Base-by-base conservation (phyloP, 1,140 invertebrate species). In the Drosophila ambigua region DNA sequence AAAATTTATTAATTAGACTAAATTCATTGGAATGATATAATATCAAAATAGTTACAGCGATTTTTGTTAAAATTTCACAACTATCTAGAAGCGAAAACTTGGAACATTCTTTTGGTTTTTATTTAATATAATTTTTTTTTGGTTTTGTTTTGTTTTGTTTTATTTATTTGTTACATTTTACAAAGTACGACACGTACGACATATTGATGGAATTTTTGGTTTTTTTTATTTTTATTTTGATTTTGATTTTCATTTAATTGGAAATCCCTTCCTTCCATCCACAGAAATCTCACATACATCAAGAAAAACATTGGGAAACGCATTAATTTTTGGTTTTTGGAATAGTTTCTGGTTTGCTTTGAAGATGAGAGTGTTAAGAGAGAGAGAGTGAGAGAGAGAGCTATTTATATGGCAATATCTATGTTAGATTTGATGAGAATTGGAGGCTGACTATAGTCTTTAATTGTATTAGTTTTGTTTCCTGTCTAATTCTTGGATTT, bases 11-110 rank as follows among this genome's bases (percentile, higher is more conserved):
- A 88, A 88, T 88, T 88, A 88, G 83, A 71, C 83, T 88, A 88
- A 88, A 88, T 88, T 88, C 83, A 88, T 88, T 88, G 83, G 83
- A 88, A 88, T 88, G 83, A 88, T 88, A 88, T 88, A 88, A 88
- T 88, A 88, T 88, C 83, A 88, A 88, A 88, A 88, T 83, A 82
- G 64, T 87, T 82, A 87, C 78, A 88, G 79, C 83, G 83, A 77
- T 83, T 68, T 62, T 65, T 55, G 3, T 39, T 54, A 87, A 87
- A 88, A 83, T 88, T 88, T 88, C 79, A 88, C 83, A 82, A 79
- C 83, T 88, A 88, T 83, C 83, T 88, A 88, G 76, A 85, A 87
- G 82, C 82, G 79, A 82, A 88, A 79, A 79, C 52, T 67, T 79
- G 75, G 66, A 88, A 87, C 74, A 52, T 72, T 54, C 72, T 67